Evolutionary conservation across 2,113 vertebrate genomes (phyloP).

Genomic region (Cyphomyrus discorhynchus): DNA sequence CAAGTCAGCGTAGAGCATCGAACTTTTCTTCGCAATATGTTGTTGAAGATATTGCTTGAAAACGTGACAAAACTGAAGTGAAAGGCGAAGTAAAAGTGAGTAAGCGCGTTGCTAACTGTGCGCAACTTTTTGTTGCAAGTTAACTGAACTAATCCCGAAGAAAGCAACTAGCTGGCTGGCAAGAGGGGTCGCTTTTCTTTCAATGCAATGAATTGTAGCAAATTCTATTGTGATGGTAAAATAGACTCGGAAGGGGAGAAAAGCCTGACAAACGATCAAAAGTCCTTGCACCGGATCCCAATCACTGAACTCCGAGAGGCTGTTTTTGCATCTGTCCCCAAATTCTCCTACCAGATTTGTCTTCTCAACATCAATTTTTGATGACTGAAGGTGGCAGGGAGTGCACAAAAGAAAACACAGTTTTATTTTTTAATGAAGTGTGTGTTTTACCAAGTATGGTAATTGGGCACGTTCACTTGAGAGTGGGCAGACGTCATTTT

Average conservation of each 20-base stretch:
- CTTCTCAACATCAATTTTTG: conserved; percentile 19
- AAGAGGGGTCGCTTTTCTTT: conserved; percentile 64
- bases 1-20: conserved; percentile 18
- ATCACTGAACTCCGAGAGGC: conserved; percentile 34
- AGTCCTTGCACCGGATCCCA: conserved; percentile 40
- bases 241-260: conserved; percentile 60
- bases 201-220: conserved; percentile 71
- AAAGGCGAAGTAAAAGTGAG: neutral
- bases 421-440: neutral
- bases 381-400: neutral
- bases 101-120: conserved; percentile 4
- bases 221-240: conserved; percentile 91
- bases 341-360: conserved; percentile 31
- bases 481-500: conserved; percentile 17
- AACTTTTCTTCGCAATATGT: neutral
- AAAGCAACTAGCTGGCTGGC: conserved; percentile 19
- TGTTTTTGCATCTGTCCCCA: conserved; percentile 9
- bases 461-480: conserved; percentile 26
- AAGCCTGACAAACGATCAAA: conserved; percentile 60
- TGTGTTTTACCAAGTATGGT: conserved; percentile 14
- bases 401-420: conserved; percentile 11
- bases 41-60: neutral
- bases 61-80: neutral
- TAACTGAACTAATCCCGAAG: conserved; percentile 19
- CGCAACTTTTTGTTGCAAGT: conserved; percentile 24